A percentile compares a stretch with the other conserved stretches of the same genome.
phyloP scores from a whole-genome alignment of 2,113 vertebrate genomes.

The Ahaetulla prasina region DNA sequence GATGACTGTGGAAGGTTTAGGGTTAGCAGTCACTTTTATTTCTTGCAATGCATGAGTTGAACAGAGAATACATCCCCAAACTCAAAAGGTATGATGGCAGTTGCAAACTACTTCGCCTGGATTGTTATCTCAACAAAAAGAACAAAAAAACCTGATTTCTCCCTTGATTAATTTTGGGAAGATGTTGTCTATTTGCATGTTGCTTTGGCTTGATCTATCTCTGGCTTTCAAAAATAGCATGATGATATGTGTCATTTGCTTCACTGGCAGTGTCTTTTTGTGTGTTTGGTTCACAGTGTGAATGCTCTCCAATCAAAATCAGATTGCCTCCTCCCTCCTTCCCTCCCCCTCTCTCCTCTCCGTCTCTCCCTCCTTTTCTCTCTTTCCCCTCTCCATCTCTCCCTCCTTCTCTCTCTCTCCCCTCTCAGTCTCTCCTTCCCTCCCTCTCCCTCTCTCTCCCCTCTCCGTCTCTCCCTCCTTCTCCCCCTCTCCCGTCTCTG shows the following conservation, averaged over 20 bases:
- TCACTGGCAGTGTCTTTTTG: background rate
- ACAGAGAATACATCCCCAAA: slow-evolving; percentile 24
- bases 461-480: too few species aligned
- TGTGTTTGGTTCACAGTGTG: background rate
- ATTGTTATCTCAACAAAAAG: background rate
- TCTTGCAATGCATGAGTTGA: slow-evolving; percentile 20
- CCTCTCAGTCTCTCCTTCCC: too few species aligned
- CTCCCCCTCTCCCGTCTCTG: too few species aligned
- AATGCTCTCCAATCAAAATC: background rate
- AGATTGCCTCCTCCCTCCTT: background rate
- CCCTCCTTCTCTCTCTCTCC: too few species aligned
- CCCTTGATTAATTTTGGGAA: background rate
- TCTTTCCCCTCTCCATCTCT: too few species aligned
- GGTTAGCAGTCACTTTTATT: background rate
- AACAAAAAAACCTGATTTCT: background rate
- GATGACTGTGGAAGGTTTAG: slow-evolving; percentile 1
- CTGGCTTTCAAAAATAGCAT: background rate
- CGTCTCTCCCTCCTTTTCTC: too few species aligned
- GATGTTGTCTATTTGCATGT: background rate
- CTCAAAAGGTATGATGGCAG: background rate
- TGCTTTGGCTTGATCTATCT: background rate
- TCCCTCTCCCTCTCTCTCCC: too few species aligned
- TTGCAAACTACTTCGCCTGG: slow-evolving; percentile 2
- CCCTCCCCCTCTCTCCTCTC: too few species aligned
- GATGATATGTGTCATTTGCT: background rate